Evolutionary conservation across 1,140 invertebrate genomes (phyloP).

Genomic region (Neomicropteryx cornuta): DNA sequence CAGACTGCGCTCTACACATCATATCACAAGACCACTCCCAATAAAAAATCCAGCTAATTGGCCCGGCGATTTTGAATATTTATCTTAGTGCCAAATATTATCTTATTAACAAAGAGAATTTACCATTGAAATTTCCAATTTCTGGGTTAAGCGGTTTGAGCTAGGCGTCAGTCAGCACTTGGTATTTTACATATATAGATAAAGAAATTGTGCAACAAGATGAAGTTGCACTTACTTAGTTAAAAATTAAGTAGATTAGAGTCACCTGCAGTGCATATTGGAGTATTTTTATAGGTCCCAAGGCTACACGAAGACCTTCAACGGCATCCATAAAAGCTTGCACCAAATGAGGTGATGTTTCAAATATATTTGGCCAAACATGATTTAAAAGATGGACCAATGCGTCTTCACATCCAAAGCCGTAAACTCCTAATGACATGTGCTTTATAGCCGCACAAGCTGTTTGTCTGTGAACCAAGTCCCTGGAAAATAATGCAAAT

Average conservation of each 20-base stretch:
- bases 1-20: no score
- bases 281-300: conserved; percentile 93
- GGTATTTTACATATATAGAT: no score
- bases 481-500: conserved; percentile 47
- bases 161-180: no score
- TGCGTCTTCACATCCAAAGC: conserved; percentile 98
- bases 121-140: no score
- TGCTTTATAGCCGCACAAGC: conserved; percentile 98
- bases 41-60: no score
- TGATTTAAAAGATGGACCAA: conserved; percentile 95
- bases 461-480: conserved; percentile 97
- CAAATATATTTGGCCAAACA: conserved; percentile 99
- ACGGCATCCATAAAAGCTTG: conserved; percentile 99
- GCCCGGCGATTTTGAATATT: no score
- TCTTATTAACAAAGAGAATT: no score
- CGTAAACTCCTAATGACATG: conserved; percentile 96
- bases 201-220: no score
- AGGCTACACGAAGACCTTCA: conserved; percentile 89
- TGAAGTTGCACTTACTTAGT: not conserved
- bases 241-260: conserved; percentile 5
- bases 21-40: no score
- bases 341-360: conserved; percentile 98
- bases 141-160: no score
- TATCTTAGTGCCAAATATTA: no score
- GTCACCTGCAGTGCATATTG: conserved; percentile 88